A percentile compares a stretch with the other conserved stretches of the same genome.
Conservation (phyloP, 2,797 vertebrate genomes). For the Brachyalestes nurse region DNA sequence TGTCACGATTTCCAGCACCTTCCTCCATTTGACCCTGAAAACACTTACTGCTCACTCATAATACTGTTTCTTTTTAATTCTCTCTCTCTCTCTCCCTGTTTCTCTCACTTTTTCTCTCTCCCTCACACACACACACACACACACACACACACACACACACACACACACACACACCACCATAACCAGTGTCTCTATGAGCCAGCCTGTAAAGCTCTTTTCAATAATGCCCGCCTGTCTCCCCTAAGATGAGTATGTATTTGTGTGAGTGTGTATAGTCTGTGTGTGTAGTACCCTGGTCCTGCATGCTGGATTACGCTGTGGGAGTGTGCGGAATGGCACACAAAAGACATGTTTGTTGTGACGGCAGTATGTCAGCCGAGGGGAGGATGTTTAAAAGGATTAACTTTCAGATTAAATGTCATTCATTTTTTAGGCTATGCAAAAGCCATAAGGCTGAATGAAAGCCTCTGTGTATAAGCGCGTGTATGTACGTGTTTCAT, state of each 20-base stretch:
- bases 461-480: background rate
- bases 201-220: background rate
- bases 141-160: background rate
- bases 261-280: background rate
- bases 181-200: background rate
- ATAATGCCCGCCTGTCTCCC: background rate
- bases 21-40: constrained; percentile 21
- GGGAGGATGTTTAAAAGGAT: constrained; percentile 40
- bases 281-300: background rate
- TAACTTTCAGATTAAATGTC: constrained; percentile 44
- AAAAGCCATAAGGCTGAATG: constrained; percentile 30
- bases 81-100: background rate
- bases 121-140: background rate
- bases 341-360: constrained; percentile 19
- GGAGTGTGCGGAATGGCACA: constrained; percentile 12
- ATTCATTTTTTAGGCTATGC: constrained; percentile 38
- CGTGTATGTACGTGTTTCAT: background rate
- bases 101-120: background rate
- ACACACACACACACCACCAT: background rate
- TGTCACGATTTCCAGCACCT: constrained; percentile 37
- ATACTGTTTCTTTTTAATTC: constrained; percentile 10
- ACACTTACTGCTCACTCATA: constrained; percentile 15
- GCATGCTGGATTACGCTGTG: constrained; percentile 31
- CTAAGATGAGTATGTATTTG: background rate
- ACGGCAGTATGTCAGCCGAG: constrained; percentile 12